A percentile compares a stretch with the other conserved stretches of the same genome.
phyloP scores from a whole-genome alignment of 2,797 vertebrate genomes.

The Telmatherina bonti region DNA sequence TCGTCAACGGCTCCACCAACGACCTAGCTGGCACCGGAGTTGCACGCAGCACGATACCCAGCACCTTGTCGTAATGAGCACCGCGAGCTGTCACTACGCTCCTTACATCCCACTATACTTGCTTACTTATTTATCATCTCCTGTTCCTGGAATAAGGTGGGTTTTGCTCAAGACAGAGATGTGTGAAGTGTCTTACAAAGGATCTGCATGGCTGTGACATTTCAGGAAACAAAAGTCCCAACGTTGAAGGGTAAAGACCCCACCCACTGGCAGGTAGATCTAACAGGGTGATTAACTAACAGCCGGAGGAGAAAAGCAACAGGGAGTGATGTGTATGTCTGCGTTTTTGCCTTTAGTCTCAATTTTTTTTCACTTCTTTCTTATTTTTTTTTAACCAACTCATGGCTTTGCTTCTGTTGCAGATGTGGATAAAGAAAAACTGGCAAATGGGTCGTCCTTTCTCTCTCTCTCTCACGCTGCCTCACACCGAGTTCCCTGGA shows the following conservation, averaged over 20 bases:
- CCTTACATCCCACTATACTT: conserved; percentile 57
- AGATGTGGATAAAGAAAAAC: conserved; percentile 38
- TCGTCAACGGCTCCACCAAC: neutral
- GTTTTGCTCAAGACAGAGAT: conserved; percentile 28
- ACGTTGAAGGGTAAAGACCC: conserved; percentile 74
- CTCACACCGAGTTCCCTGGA: conserved; percentile 41
- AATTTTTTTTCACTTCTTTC: conserved; percentile 2
- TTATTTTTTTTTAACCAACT: conserved; percentile 7
- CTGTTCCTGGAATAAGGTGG: conserved; percentile 62
- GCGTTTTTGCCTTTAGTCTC: conserved; percentile 28
- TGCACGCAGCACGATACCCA: conserved; percentile 37
- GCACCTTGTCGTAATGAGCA: conserved; percentile 60
- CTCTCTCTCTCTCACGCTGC: conserved; percentile 17
- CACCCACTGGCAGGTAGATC: conserved; percentile 75
- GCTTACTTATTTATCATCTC: conserved; percentile 77
- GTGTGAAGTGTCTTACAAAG: conserved; percentile 13
- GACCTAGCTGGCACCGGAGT: conserved; percentile 38
- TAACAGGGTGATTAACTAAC: conserved; percentile 80
- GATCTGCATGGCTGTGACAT: conserved; percentile 54
- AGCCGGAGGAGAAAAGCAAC: conserved; percentile 53
- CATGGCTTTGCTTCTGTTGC: conserved; percentile 20
- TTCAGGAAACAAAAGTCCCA: conserved; percentile 52
- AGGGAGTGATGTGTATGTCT: conserved; percentile 28
- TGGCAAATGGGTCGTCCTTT: conserved; percentile 28
- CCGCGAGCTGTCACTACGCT: conserved; percentile 48